Percentiles rank a stretch among this genome's conserved stretches.
These are phyloP conservation scores for Erpobdella octoculata DNA, from an alignment of 2,888 invertebrate species.

Conservation along the genomic window DNA sequence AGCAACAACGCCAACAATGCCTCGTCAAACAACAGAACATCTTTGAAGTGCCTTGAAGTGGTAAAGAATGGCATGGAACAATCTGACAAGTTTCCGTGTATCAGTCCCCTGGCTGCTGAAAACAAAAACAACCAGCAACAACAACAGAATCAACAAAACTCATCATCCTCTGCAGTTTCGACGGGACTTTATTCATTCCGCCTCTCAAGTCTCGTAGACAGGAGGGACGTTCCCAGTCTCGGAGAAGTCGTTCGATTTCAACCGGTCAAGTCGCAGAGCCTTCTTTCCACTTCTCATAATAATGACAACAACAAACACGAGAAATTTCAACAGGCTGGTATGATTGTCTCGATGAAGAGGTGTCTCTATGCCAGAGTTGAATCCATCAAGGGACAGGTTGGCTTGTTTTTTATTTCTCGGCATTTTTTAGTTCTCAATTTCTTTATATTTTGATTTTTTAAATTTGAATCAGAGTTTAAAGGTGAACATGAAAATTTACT, in stretches of 20 bases:
- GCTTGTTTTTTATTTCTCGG: background rate
- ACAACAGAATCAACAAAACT: background rate
- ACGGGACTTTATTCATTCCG: conserved; percentile 13
- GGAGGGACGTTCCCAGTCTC: conserved; percentile 15
- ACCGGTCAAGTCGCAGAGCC: background rate
- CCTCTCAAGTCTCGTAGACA: conserved; percentile 20
- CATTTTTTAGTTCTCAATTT: no score
- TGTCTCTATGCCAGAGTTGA: conserved; percentile 22
- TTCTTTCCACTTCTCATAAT: background rate
- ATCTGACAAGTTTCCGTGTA: background rate
- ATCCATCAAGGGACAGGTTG: conserved; percentile 14
- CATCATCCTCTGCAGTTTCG: background rate
- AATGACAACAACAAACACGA: background rate
- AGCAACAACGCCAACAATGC: background rate
- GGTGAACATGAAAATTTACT: no score
- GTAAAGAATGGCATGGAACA: background rate
- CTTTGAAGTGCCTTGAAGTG: no score
- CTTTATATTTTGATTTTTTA: no score
- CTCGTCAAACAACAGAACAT: background rate
- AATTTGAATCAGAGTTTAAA: no score
- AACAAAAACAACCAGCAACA: conserved; percentile 6
- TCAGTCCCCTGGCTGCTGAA: background rate
- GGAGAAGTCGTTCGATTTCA: conserved; percentile 24
- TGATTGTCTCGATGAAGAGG: conserved; percentile 27
- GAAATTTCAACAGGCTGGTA: conserved; percentile 18